Evolutionary conservation across 2,797 vertebrate genomes (phyloP).

Genomic region (Pangasius djambal): DNA sequence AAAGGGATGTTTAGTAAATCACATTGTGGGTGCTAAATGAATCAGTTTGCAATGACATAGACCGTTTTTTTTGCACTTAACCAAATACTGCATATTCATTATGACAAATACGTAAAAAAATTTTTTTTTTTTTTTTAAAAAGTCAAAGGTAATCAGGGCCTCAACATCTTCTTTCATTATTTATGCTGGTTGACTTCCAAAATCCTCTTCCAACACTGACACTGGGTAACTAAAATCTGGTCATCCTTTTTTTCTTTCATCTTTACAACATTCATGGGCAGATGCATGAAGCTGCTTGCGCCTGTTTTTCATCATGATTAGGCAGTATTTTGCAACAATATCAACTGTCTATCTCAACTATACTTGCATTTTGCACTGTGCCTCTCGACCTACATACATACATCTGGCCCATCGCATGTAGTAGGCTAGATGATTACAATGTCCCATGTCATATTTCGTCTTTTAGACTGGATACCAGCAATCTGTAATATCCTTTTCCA

Average conservation of each 20-base stretch:
- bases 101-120: neutral
- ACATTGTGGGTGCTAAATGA: neutral
- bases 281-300: neutral
- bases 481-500: neutral
- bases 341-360: neutral
- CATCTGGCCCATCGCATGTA: neutral
- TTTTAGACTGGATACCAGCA: neutral
- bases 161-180: neutral
- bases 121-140: too few relatives aligned
- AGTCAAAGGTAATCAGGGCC: neutral
- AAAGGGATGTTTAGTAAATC: neutral
- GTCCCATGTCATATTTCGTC: neutral
- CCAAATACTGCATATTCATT: neutral
- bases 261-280: neutral
- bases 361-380: neutral
- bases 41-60: neutral
- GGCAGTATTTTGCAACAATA: neutral
- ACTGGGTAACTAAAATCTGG: neutral
- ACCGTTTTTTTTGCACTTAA: too few relatives aligned
- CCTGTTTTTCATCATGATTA: neutral
- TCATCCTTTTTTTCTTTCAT: neutral
- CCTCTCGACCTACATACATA: neutral
- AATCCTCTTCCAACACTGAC: neutral
- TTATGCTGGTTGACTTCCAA: neutral
- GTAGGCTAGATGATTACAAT: neutral